A percentile compares a stretch with the other conserved stretches of the same genome.
Conservation (phyloP, 2,797 vertebrate genomes). For the Pseudocheirus occidentalis region DNA sequence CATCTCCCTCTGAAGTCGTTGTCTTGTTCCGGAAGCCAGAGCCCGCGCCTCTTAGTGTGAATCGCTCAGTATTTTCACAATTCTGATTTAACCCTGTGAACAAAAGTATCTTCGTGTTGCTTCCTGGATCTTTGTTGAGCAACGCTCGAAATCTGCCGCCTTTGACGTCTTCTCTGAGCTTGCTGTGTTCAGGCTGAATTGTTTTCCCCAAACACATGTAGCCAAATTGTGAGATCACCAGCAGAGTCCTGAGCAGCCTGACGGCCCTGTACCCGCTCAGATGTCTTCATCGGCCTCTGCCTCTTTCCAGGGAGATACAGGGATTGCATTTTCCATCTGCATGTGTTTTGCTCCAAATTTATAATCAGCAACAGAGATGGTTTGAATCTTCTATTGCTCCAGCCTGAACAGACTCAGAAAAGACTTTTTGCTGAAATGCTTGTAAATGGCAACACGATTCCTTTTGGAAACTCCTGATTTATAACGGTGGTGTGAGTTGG, state of each 20-base stretch:
- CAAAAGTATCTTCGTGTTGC: constrained; percentile 67
- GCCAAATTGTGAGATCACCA: constrained; percentile 69
- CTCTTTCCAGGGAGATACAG: constrained; percentile 79
- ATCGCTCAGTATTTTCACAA: constrained; percentile 69
- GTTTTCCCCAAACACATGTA: constrained; percentile 67
- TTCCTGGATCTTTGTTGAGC: constrained; percentile 62
- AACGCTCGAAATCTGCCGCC: constrained; percentile 61
- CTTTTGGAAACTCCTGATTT: constrained; percentile 76
- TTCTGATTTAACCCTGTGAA: constrained; percentile 63
- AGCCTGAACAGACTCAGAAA: constrained; percentile 81
- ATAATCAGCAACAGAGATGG: constrained; percentile 80
- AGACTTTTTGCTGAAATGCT: constrained; percentile 75
- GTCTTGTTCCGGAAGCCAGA: constrained; percentile 74
- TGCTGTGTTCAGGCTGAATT: constrained; percentile 67
- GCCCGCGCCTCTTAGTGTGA: constrained; percentile 77
- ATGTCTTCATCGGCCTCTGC: constrained; percentile 79
- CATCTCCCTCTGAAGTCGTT: constrained; percentile 72
- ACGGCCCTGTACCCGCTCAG: constrained; percentile 73
- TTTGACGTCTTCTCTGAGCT: constrained; percentile 72
- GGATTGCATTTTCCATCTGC: constrained; percentile 80
- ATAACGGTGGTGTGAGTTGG: constrained; percentile 74
- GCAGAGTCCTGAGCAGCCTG: constrained; percentile 77
- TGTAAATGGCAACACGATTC: constrained; percentile 77
- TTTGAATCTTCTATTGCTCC: constrained; percentile 77
- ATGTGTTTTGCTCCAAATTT: constrained; percentile 75